Percentiles rank a stretch among this genome's conserved stretches.
Evolutionary conservation across 2,113 vertebrate genomes (phyloP).

Genomic region (Nibea coibor): DNA sequence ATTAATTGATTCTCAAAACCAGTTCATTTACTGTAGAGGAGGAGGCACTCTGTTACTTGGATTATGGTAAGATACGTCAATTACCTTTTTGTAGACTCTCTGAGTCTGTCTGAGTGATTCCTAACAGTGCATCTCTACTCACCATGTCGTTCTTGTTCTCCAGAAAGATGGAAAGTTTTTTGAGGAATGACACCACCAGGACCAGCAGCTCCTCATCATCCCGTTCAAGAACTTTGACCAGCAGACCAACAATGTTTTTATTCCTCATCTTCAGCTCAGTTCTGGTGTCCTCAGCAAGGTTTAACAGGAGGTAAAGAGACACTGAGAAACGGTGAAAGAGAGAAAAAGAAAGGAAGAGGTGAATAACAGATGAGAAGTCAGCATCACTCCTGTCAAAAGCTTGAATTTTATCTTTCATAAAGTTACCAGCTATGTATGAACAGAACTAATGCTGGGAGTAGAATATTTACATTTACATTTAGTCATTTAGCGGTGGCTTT

Average conservation of each 20-base stretch:
- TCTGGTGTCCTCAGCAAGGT: conserved; percentile 95
- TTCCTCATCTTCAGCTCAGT: conserved; percentile 99
- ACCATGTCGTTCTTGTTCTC: conserved; percentile 99
- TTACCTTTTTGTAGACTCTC: not conserved
- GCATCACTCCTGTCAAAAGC: not conserved
- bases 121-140: conserved; percentile 46
- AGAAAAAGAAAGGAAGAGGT: not conserved
- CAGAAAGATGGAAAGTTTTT: conserved; percentile 98
- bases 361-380: not conserved
- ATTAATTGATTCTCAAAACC: not conserved
- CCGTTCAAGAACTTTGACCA: conserved; percentile 93
- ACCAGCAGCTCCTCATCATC: conserved; percentile 95
- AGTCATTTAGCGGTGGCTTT: too few species aligned
- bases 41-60: not conserved
- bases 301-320: conserved; percentile 93
- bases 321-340: conserved; percentile 77
- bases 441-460: not conserved
- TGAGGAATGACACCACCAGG: conserved; percentile 95
- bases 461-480: not conserved
- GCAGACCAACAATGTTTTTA: conserved; percentile 95
- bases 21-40: not conserved
- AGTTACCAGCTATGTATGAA: too few species aligned
- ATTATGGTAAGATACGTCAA: not conserved
- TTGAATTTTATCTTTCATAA: not conserved
- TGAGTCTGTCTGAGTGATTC: not conserved